phyloP scores from a whole-genome alignment of 1,140 invertebrate genomes.

The roundworm (Caenorhabditis elegans) region DNA sequence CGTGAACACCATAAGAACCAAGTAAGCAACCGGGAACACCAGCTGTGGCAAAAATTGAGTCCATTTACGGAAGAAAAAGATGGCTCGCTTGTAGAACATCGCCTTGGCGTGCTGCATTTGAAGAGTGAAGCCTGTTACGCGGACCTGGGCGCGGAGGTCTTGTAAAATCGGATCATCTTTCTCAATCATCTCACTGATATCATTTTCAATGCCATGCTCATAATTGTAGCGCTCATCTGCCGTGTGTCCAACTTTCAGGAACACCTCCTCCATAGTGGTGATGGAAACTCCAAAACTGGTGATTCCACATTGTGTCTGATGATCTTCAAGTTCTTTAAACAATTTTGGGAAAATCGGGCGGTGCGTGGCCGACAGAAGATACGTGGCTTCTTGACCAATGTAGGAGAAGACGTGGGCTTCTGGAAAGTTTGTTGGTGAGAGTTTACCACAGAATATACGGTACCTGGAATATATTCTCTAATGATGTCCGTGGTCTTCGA shows the following conservation, averaged over 20 bases:
- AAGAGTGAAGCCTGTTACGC: slow-evolving; percentile 34
- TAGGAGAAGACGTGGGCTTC: slow-evolving; percentile 46
- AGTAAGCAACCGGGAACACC: slow-evolving; percentile 41
- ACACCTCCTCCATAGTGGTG: slow-evolving; percentile 84
- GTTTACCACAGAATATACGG: slow-evolving; percentile 44
- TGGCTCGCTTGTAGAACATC: slow-evolving; percentile 49
- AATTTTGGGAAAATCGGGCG: slow-evolving; percentile 64
- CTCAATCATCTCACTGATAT: slow-evolving; percentile 23
- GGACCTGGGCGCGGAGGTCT: slow-evolving; percentile 34
- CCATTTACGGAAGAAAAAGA: slow-evolving; percentile 50
- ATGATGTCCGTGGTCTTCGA: not conserved
- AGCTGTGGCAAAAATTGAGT: slow-evolving; percentile 51
- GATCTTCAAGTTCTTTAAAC: slow-evolving; percentile 73
- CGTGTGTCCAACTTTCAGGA: slow-evolving; percentile 70
- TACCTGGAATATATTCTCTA: slow-evolving; percentile 67
- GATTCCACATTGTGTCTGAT: slow-evolving; percentile 73
- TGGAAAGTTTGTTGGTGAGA: not conserved
- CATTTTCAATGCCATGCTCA: slow-evolving; percentile 36
- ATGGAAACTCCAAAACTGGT: slow-evolving; percentile 78
- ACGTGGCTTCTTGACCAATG: slow-evolving; percentile 51
- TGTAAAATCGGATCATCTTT: slow-evolving; percentile 38
- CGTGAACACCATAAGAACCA: slow-evolving; percentile 30
- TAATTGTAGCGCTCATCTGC: slow-evolving; percentile 41
- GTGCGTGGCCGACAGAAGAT: slow-evolving; percentile 45
- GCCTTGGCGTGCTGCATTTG: slow-evolving; percentile 42